phyloP scores from a whole-genome alignment of 1,140 invertebrate species.

The Achatina immaculata region DNA sequence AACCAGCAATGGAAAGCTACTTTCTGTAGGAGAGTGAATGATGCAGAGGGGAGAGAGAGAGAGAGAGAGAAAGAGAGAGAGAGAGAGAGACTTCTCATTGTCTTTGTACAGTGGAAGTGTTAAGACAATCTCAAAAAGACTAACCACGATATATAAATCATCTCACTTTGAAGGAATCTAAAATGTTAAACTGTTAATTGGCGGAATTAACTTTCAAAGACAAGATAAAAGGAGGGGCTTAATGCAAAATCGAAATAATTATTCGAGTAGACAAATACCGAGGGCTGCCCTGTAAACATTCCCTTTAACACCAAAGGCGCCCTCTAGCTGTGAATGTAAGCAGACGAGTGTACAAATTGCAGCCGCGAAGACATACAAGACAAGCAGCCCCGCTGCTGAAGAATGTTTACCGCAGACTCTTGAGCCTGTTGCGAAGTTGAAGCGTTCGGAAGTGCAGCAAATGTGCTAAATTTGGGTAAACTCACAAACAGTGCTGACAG shows the following conservation, averaged over 20 bases:
- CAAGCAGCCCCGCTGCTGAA: not conserved
- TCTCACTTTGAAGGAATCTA: not conserved
- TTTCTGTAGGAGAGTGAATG: no score
- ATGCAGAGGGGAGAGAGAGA: not conserved
- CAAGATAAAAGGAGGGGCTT: not conserved
- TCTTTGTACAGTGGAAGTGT: not conserved
- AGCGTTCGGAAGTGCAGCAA: no score
- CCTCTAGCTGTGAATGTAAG: no score
- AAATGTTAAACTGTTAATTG: not conserved
- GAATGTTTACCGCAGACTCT: not conserved
- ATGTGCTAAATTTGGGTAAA: no score
- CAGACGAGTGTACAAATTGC: not conserved
- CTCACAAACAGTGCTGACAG: no score
- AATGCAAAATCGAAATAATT: not conserved
- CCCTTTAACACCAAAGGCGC: not conserved
- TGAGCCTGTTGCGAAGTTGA: not conserved
- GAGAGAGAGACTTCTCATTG: conserved; percentile 4
- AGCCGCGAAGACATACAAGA: not conserved
- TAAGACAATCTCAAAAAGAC: not conserved
- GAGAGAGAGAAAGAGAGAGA: not conserved
- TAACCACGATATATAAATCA: not conserved
- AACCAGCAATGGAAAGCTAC: no score
- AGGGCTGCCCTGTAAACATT: not conserved
- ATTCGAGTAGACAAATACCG: not conserved
- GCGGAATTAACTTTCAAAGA: not conserved